A percentile compares a stretch with the other conserved stretches of the same genome.
Evolutionary conservation across 2,113 vertebrate genomes (phyloP).

Genomic region (Trematocara zebra): DNA sequence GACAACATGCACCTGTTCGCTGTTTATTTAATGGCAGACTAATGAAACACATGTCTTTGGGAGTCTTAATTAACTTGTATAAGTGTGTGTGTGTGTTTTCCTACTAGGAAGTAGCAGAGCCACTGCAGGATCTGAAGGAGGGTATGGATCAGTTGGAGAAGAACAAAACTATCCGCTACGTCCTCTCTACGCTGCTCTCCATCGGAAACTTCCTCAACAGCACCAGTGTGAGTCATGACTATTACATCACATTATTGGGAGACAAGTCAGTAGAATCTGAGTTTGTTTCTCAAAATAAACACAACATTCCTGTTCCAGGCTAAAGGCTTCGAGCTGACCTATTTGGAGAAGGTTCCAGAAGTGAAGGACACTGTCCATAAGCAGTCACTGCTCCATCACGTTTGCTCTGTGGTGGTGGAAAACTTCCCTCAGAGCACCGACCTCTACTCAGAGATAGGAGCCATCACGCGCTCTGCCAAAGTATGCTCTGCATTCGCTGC

Average conservation of each 20-base stretch:
- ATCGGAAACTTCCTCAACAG: conserved; percentile 96
- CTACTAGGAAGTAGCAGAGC: conserved; percentile 93
- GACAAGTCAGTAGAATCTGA: neutral
- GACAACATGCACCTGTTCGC: conserved; percentile 33
- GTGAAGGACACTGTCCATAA: conserved; percentile 98
- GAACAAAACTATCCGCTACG: conserved; percentile 90
- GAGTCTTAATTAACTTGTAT: neutral
- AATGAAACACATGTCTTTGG: conserved; percentile 3
- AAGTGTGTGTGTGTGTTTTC: neutral
- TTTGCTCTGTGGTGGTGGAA: conserved; percentile 88
- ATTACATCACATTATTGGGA: neutral
- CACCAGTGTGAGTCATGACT: conserved; percentile 80
- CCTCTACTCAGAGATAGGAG: conserved; percentile 95
- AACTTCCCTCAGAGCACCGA: conserved; percentile 93
- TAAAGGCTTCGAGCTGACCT: conserved; percentile 96
- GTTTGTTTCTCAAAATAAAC: neutral
- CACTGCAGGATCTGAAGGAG: conserved; percentile 94
- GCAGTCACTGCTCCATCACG: conserved; percentile 92
- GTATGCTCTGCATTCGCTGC: conserved; percentile 52
- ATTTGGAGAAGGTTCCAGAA: conserved; percentile 97
- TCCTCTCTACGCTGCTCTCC: conserved; percentile 88
- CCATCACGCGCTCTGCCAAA: conserved; percentile 92
- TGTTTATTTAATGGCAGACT: neutral
- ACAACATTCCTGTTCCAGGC: conserved; percentile 68
- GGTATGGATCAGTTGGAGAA: conserved; percentile 98